Conservation (phyloP, 2,113 vertebrate genomes). For the Ctenodactylus gundi region DNA sequence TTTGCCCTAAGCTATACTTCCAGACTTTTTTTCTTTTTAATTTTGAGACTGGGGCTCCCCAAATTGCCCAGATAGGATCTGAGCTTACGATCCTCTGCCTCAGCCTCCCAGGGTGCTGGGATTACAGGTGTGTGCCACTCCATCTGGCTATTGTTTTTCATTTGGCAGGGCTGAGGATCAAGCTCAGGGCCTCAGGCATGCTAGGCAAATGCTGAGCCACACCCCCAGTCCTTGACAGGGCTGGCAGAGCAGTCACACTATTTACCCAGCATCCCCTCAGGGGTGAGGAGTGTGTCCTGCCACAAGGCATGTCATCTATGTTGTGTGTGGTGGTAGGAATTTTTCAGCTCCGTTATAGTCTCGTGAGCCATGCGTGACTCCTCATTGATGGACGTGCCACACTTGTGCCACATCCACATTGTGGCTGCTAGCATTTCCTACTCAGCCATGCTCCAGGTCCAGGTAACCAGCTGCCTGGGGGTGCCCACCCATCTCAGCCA, state of each 20-base stretch:
- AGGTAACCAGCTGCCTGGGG: background rate
- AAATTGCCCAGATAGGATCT: background rate
- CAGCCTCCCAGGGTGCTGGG: background rate
- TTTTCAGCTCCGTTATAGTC: background rate
- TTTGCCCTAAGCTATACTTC: background rate
- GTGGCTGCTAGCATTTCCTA: slow-evolving; percentile 35
- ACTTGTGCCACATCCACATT: slow-evolving; percentile 81
- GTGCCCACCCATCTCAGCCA: background rate
- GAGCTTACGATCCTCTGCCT: background rate
- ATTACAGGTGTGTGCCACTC: background rate
- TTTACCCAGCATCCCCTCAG: too few relatives aligned
- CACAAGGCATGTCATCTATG: too few relatives aligned
- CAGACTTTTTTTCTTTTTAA: background rate
- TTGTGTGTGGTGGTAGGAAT: too few relatives aligned
- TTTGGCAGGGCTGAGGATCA: background rate
- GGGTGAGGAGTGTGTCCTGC: too few relatives aligned
- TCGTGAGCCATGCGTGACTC: background rate
- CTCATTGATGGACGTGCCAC: slow-evolving; percentile 13
- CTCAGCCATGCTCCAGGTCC: background rate
- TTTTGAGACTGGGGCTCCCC: background rate
- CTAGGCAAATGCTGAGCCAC: background rate
- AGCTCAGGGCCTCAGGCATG: background rate
- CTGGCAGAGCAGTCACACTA: background rate
- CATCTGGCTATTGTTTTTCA: background rate
- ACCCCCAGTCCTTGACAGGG: background rate